phyloP scores from a whole-genome alignment of 53 echinoderm and acorn worm species.

The Temnopleurus reevesii region DNA sequence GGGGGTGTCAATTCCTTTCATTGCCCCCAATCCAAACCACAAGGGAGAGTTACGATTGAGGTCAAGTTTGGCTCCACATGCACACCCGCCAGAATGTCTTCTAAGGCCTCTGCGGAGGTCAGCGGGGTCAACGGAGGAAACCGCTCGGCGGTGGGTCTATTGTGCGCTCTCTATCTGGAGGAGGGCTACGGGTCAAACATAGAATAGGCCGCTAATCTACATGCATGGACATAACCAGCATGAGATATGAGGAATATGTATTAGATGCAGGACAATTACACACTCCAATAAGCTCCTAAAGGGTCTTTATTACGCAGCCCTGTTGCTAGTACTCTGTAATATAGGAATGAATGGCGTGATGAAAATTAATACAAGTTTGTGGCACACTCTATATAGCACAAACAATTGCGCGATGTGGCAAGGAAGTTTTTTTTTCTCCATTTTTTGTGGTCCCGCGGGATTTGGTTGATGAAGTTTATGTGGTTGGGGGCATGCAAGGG shows the following conservation, averaged over 20 bases:
- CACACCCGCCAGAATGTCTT: background rate
- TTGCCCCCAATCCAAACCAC: too few species aligned
- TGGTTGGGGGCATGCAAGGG: background rate
- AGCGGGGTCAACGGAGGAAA: background rate
- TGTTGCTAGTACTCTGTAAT: background rate
- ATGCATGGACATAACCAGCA: background rate
- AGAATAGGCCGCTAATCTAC: background rate
- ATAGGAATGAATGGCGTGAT: background rate
- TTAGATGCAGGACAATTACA: background rate
- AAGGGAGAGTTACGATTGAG: background rate
- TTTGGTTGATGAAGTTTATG: background rate
- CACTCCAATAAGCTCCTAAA: background rate
- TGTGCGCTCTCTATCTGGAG: background rate
- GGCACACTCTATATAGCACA: background rate
- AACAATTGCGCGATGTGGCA: background rate
- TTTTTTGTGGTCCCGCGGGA: background rate
- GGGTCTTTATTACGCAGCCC: background rate
- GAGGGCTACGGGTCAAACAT: background rate
- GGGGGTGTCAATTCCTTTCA: too few species aligned
- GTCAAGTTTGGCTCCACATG: constrained; percentile 35
- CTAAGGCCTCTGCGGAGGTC: background rate
- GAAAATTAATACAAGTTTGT: background rate
- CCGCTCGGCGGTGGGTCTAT: constrained; percentile 12
- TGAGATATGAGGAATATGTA: background rate
- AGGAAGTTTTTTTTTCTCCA: too few species aligned